Evolutionary conservation across 2,113 vertebrate genomes (phyloP).

Genomic region (Perognathus longimembris): DNA sequence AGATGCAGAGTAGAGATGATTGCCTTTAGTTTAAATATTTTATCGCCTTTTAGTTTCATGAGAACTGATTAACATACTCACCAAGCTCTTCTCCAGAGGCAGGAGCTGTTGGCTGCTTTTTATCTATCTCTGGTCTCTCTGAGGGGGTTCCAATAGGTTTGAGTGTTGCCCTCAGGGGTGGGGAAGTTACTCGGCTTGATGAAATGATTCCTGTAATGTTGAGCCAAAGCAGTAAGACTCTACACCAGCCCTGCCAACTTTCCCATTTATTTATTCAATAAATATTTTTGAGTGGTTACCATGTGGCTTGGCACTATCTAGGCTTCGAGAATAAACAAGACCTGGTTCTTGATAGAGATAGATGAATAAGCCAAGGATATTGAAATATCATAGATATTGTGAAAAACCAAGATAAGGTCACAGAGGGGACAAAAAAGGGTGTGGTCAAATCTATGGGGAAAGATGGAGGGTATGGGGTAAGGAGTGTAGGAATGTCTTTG

Average conservation of each 20-base stretch:
- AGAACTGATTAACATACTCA: conserved; percentile 71
- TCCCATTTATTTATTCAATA: conserved; percentile 42
- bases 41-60: not conserved
- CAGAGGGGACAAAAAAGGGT: not conserved
- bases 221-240: conserved; percentile 58
- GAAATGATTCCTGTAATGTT: conserved; percentile 68
- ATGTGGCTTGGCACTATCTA: conserved; percentile 28
- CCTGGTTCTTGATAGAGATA: not conserved
- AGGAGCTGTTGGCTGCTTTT: conserved; percentile 85
- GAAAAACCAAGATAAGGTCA: conserved; percentile 23
- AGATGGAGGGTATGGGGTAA: not conserved
- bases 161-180: conserved; percentile 59
- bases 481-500: not conserved
- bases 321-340: conserved; percentile 45
- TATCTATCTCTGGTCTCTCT: conserved; percentile 74
- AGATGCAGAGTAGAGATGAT: not conserved
- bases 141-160: conserved; percentile 79
- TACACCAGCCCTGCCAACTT: conserved; percentile 42
- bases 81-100: conserved; percentile 86
- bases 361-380: not conserved
- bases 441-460: not conserved
- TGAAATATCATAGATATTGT: not conserved
- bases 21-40: not conserved
- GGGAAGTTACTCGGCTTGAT: conserved; percentile 70
- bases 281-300: conserved; percentile 45